A percentile compares a stretch with the other conserved stretches of the same genome.
These are phyloP conservation scores for Caranx ignobilis DNA, from an alignment of 2,113 vertebrate species.

Conservation along the genomic window DNA sequence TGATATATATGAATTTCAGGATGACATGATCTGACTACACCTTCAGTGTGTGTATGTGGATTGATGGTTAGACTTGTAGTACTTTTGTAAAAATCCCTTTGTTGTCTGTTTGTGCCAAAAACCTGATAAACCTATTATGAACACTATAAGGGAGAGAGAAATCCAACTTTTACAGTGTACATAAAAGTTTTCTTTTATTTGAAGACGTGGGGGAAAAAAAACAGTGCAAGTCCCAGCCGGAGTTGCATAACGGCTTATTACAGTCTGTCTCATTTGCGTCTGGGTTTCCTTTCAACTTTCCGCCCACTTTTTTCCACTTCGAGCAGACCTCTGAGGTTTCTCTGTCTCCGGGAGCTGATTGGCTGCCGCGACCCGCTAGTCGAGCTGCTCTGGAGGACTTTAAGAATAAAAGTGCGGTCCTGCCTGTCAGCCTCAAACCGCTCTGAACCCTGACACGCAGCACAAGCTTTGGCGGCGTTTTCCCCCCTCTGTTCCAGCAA, in stretches of 20 bases:
- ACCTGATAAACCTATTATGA: background rate
- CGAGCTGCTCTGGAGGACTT: slow-evolving; percentile 7
- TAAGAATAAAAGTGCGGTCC: slow-evolving; percentile 36
- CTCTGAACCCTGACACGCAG: slow-evolving; percentile 30
- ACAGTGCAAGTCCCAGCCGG: background rate
- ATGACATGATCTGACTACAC: background rate
- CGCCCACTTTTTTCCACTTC: slow-evolving; percentile 51
- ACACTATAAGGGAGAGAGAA: background rate
- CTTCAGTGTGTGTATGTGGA: background rate
- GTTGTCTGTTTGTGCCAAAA: background rate
- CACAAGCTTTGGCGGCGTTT: slow-evolving; percentile 17
- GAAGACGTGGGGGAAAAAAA: background rate
- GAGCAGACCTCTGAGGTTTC: slow-evolving; percentile 38
- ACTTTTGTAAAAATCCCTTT: background rate
- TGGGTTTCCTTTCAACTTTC: slow-evolving; percentile 49
- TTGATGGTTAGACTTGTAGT: background rate
- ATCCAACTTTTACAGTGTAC: background rate
- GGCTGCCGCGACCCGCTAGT: slow-evolving; percentile 28
- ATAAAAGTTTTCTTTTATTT: background rate
- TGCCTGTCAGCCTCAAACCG: slow-evolving; percentile 10
- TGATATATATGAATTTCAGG: background rate
- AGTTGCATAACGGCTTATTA: slow-evolving; percentile 53
- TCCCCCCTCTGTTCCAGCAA: slow-evolving; percentile 50
- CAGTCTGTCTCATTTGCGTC: slow-evolving; percentile 27
- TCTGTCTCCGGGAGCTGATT: slow-evolving; percentile 49